Base-by-base conservation (phyloP, 2,113 vertebrate species). In the Ptilorrhoa leucosticta region DNA sequence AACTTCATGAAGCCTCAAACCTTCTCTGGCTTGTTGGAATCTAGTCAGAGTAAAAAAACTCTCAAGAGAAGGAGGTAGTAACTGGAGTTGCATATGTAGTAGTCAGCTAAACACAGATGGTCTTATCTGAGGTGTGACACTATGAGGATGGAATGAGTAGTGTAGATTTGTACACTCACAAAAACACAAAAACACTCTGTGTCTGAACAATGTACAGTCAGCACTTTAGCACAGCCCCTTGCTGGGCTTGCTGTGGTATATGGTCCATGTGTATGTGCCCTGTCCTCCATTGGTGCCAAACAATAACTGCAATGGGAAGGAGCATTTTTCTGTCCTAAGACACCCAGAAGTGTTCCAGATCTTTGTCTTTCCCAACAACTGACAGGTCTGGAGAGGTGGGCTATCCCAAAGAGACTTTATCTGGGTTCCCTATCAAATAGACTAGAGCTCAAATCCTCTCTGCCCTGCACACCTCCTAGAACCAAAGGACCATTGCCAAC, bases 161-260 rank as follows among this genome's bases (percentile, higher is more conserved):
- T 12, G 11, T 26, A 1, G 2, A 3, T 63, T 10, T 57, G 27
- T 12, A 26, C 6, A n/a, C 17, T 51, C 20, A 51, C 40, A 21
- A 11, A 48, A 73, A 20, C 7, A 21, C 2, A 1, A 1, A 17
- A n/a, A n/a, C n/a, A n/a, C n/a, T n/a, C n/a, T n/a, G 5, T 18
- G 2, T 21, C 15, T 10, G 44, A 50, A 70, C 17, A 50, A 33
- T 4, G 8, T 11, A 33, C 1, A 15, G 33, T 15, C 37, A 73
- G 35, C 1, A 15, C 9, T 19, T 44, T 15, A 18, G 22, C 0
- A 0, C 2, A 10, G 17, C 9, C 23, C 27, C 15, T 51, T 16
- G 4, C 21, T 4, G 22, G 31, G 11, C 15, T 13, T 0, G 0
- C 14, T 50, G 64, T 15, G 27, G 17, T 17, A 17, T 4, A 8